Percentiles rank a stretch among this genome's conserved stretches.
Conservation (phyloP, 2,888 invertebrate species). For the Meghimatium bilineatum region DNA sequence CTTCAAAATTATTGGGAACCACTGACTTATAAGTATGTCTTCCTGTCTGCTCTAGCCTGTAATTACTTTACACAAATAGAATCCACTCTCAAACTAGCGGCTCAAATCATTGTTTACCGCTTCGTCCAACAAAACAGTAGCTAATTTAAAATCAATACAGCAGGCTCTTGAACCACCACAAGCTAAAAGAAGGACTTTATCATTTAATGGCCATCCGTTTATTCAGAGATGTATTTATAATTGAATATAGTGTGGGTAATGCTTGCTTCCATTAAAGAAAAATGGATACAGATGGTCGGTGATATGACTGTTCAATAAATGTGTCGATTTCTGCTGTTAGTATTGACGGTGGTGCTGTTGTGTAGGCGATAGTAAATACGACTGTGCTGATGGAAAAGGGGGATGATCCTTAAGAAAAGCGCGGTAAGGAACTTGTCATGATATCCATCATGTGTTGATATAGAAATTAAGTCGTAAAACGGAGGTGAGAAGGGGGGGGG, state of each 20-base stretch:
- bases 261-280: too few relatives aligned
- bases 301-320: too few relatives aligned
- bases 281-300: too few relatives aligned
- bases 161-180: not conserved
- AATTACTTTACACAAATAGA: not conserved
- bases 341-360: too few relatives aligned
- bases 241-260: not conserved
- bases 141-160: constrained; percentile 20
- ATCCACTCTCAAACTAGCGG: not conserved
- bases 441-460: too few relatives aligned
- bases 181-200: not conserved
- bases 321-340: too few relatives aligned
- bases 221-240: not conserved
- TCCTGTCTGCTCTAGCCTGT: not conserved
- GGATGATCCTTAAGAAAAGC: too few relatives aligned
- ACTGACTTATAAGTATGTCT: not conserved
- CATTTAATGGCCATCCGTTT: not conserved
- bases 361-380: too few relatives aligned
- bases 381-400: too few relatives aligned
- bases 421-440: too few relatives aligned
- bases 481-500: too few relatives aligned
- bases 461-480: too few relatives aligned
- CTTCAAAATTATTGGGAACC: not conserved
- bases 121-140: not conserved
- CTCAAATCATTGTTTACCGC: not conserved